phyloP scores from a whole-genome alignment of 2,797 vertebrate species.

The Typhlichthys eigenmanni region DNA sequence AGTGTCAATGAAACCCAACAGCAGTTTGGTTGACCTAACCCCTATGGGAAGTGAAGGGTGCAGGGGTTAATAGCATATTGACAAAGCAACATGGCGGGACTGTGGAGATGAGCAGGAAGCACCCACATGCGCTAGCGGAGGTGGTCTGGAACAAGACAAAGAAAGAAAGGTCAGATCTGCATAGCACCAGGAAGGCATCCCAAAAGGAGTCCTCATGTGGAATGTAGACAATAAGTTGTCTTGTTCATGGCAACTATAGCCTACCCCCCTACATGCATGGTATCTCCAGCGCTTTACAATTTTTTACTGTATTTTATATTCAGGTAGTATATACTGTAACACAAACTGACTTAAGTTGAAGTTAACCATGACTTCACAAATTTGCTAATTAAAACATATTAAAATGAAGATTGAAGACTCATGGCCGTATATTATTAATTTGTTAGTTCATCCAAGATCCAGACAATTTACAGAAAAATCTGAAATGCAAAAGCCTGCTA shows the following conservation, averaged over 20 bases:
- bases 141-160: conserved; percentile 42
- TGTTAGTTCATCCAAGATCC: too few relatives aligned
- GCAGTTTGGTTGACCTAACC: conserved; percentile 55
- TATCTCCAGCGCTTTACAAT: not conserved
- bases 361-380: too few relatives aligned
- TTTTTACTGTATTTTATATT: not conserved
- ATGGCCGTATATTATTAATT: too few relatives aligned
- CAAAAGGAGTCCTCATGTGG: conserved; percentile 4
- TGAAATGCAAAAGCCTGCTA: too few relatives aligned
- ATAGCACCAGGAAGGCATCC: conserved; percentile 28
- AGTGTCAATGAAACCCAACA: conserved; percentile 48
- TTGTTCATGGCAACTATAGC: conserved; percentile 8
- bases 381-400: too few relatives aligned
- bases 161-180: conserved; percentile 28
- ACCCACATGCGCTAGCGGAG: conserved; percentile 49
- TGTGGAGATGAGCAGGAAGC: conserved; percentile 54
- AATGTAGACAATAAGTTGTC: conserved; percentile 7
- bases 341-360: too few relatives aligned
- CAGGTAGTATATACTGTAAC: too few relatives aligned
- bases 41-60: conserved; percentile 63
- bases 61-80: conserved; percentile 55
- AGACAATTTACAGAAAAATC: too few relatives aligned
- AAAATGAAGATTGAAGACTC: too few relatives aligned
- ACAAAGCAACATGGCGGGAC: conserved; percentile 51
- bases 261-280: not conserved